Base-by-base conservation (phyloP, 2,113 vertebrate genomes). In the Labrus mixtus region DNA sequence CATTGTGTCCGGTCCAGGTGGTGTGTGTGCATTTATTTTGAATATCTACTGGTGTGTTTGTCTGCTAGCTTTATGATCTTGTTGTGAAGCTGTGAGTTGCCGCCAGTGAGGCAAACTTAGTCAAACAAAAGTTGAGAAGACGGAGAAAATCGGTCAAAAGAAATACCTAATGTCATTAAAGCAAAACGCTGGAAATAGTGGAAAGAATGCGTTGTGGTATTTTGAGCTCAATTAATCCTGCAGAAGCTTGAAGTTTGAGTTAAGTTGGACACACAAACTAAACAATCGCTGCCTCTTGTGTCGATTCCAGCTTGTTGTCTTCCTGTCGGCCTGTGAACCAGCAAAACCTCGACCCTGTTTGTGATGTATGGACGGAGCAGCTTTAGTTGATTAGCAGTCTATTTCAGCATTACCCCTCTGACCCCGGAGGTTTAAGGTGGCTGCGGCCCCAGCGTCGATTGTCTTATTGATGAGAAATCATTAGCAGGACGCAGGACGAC, bases 401-500 rank as follows among this genome's bases (percentile, higher is more conserved):
- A 46, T 87, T 60, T 74, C 64, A 53, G 56, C 72, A 45, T 36
- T 65, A 58, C 68, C 68, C 70, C 78, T 87, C 82, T 91, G 87
- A 92, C 83, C 90, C 60, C 2, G 36, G 64, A 62, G 87, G 70
- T 57, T 87, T 87, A 59, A 73, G 74, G 69, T 65, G 76, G 43
- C 54, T 46, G 16, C n/a, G 75, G 76, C 68, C 62, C 76, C 22
- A 22, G 4, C 29, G 29, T 73, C 67, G 46, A 17, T 19, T 73
- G 67, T 36, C 36, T 39, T 74, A 85, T 86, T 89, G 89, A 91
- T 78, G 73, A 80, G 60, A 87, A 89, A 81, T 89, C 90, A 78
- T 90, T 87, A 82, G 82, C 59, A 37, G 78, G 50, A 54, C 50
- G 82, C 59, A 37, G 78, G 50, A 54, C 50, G 22, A 60, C 67